Evolutionary conservation across 2,888 invertebrate genomes (phyloP), one percentile per base, ranked within the genome.

Genomic region (Uropetala carovei): DNA sequence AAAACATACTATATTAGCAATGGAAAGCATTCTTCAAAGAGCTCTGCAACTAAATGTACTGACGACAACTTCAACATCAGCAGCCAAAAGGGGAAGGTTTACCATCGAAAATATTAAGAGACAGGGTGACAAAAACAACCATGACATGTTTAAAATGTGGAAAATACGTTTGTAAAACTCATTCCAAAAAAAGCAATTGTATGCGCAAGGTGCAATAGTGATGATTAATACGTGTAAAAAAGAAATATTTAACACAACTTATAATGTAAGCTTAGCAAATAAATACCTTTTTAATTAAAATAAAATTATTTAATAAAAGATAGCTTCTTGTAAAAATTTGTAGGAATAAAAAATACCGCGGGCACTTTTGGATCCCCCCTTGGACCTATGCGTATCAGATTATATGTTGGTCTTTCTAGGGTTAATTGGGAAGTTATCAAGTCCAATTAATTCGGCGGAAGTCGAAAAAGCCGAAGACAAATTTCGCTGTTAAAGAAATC

Each of bases 11-110:
- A 30, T 81, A 81, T 27, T 14, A 30, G 81, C 81, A 30, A 81
- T 81, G 81, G 81, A 81, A 81, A 30, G 81, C 30, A 30, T 81
- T 81, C 16, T 81, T 81, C 81, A 81, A 30, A 81, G 81, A 30
- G 30, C 16, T 27, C 16, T 27, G 81, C 22, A 30, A 0, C 11
- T 14, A 81, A 81, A 81, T 27, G 9, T 30, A 81, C 27, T 81
- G 81, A 30, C 81, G 30, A 22, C 27, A 27, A 27, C 81, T 27
- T 13, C 13, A 30, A 27, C 81, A 81, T 13, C 13, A 30, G 1
- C 81, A 27, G 30, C 81, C 13, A 13, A 30, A 30, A 27, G 14
- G 3, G 27, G 30, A 81, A 27, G 81, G 13, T 30, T 27, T 30
- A 14, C 27, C 27, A 81, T 81, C 81, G 30, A 27, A 81, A 81